Evolutionary conservation across 2,797 vertebrate genomes (phyloP), one percentile per base, ranked within the genome.

Genomic region (Tapirus indicus): DNA sequence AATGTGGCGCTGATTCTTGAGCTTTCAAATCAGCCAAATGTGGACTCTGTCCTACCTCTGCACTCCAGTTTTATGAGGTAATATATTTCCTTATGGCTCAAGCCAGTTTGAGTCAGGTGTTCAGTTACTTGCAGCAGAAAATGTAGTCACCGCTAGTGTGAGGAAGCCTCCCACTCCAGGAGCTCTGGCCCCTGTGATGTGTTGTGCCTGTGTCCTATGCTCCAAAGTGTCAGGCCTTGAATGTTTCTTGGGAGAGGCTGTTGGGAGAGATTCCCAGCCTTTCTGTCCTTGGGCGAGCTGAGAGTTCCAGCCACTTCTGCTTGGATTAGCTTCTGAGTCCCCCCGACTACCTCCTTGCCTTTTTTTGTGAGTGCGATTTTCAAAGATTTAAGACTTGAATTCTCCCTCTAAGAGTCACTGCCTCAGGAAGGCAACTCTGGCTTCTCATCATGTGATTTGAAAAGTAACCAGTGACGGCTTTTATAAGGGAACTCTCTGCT

Each of bases 371-470:
- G 23, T 71, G 35, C 54, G 35, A 44, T 79, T 78, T 79, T 41
- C 52, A 66, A 68, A 93, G 41, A 77, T 91, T 78, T 91, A 74
- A 95, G 64, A 49, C 62, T 29, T 77, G 77, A 83, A 68, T 58
- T 84, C 32, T 94, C 47, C 32, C 62, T 83, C 78, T 87, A 90
- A 83, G 27, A 35, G 64, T 84, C 62, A 88, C 14, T 94, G 17
- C 29, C 32, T 96, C 41, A 60, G 52, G 64, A 84, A 96, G 77
- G 13, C 21, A 66, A 71, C 20, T 72, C 44, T 47, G 52, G 80
- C 25, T 29, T 74, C 14, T 88, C 56, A 44, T 92, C 32, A 49
- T 47, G n/a, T 71, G 90, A 80, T 60, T 88, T 84, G 47, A 66
- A 90, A 93, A 94, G 29, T 49, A 47, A 47, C n/a, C 38, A 80